These are phyloP conservation scores for Lepus townsendii DNA, from an alignment of 2,797 vertebrate species.

Conservation along the genomic window DNA sequence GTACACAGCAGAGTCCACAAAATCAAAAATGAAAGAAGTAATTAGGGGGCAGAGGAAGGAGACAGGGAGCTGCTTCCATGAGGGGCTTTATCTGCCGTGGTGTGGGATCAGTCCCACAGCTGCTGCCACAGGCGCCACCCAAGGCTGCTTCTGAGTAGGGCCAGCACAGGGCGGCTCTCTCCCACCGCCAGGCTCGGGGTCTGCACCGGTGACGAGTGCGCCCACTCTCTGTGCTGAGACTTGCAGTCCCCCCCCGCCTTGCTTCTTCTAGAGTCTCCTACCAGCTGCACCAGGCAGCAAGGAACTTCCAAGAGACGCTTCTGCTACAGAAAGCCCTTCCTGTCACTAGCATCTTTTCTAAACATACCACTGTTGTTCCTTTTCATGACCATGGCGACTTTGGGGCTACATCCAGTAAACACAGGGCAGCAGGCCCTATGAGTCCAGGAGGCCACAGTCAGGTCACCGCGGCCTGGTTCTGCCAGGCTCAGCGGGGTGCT, in stretches of 20 bases:
- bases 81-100: background rate
- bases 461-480: too few species aligned
- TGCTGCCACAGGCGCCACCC: background rate
- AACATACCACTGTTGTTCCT: background rate
- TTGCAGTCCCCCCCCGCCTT: too few species aligned
- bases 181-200: background rate
- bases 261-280: background rate
- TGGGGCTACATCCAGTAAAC: background rate
- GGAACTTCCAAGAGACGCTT: background rate
- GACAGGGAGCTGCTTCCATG: background rate
- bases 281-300: background rate
- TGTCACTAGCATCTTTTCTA: background rate
- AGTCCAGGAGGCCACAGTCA: background rate
- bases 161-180: accelerated
- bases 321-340: background rate
- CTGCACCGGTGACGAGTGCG: background rate
- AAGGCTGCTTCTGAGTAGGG: background rate
- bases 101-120: background rate
- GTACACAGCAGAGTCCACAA: background rate
- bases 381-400: background rate
- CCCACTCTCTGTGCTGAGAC: background rate
- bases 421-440: background rate
- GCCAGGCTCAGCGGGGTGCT: background rate
- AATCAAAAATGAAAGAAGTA: constrained; percentile 15
- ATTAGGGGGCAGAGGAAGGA: background rate